These are phyloP conservation scores for Eufriesea mexicana DNA, from an alignment of 1,140 invertebrate species.

Conservation along the genomic window DNA sequence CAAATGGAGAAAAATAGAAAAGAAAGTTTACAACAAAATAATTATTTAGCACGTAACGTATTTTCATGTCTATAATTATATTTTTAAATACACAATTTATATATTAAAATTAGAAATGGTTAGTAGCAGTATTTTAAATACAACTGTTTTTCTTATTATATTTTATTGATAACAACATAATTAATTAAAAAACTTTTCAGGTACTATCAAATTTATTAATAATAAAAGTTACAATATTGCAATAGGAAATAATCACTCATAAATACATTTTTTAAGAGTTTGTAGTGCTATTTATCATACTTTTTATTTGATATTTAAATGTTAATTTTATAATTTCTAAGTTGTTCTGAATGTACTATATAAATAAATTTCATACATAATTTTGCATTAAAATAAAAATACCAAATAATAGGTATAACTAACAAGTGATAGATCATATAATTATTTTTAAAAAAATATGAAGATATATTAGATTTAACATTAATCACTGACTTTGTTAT, in stretches of 20 bases:
- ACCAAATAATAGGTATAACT: constrained; percentile 46
- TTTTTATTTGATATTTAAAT: constrained; percentile 66
- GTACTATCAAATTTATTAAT: constrained; percentile 24
- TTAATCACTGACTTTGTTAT: neutral
- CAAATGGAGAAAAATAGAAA: no score
- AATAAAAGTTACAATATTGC: constrained; percentile 5
- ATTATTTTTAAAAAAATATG: neutral
- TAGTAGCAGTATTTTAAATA: neutral
- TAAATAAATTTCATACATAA: constrained; percentile 60
- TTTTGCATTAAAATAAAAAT: constrained; percentile 44
- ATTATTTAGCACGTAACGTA: no score
- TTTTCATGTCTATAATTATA: no score
- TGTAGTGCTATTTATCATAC: constrained; percentile 57
- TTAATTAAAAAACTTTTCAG: no score
- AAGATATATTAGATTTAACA: constrained; percentile 3
- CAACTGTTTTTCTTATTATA: neutral
- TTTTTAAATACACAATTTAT: neutral
- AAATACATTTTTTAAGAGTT: constrained; percentile 43
- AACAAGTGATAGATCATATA: constrained; percentile 21
- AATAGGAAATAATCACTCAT: constrained; percentile 29
- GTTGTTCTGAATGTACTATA: constrained; percentile 66
- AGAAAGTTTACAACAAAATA: no score
- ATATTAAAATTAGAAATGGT: neutral
- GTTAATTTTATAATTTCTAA: constrained; percentile 68
- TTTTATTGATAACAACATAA: neutral